Base-by-base conservation (phyloP, 2,888 invertebrate genomes). In the Callimorpha dominula region DNA sequence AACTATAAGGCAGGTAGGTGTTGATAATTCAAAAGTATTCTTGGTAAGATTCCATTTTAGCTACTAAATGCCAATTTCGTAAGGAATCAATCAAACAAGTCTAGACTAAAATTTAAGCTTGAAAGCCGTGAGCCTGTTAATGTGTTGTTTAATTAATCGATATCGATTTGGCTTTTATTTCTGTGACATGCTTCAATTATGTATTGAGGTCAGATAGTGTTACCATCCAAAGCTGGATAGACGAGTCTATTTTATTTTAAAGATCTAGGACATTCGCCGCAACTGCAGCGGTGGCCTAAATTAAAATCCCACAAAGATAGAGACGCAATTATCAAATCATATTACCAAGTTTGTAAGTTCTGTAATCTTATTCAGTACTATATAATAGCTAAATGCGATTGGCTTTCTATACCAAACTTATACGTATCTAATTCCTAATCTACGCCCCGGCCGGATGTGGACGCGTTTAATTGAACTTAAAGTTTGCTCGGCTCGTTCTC, bases 401-500 rank as follows among this genome's bases (percentile, higher is more conserved):
- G 65, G 50, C 68, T 9, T 67, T 67, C 52, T 40, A n/a, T 6
- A 52, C 50, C n/a, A 12, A 31, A 52, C 42, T 49, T 68, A 57
- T 46, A 68, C 57, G 31, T 49, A 68, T 17, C 46, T 49, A 31
- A 49, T 60, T 60, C 17, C 15, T 65, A 15, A 68, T 46, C 42
- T 68, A 60, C 42, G 42, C 8, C 42, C 40, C 42, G 42, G 63
- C 49, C 66, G 57, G 63, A 66, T 65, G 65, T 50, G 52, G 68
- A 65, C 71, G 40, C 72, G 43, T 81, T 70, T 83, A 83, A 81
- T 81, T 81, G 77, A 79, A 79, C 68, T 65, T 79, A 72, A 77
- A 83, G 73, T 81, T 81, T 68, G 74, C 79, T 66, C 73, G 65
- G 66, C 63, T 81, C 75, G 71, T 76, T 78, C 70, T 75, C 81